Evolutionary conservation across 2,888 invertebrate genomes (phyloP), one percentile per base, ranked within the genome.

Genomic region (Empis stercorea): DNA sequence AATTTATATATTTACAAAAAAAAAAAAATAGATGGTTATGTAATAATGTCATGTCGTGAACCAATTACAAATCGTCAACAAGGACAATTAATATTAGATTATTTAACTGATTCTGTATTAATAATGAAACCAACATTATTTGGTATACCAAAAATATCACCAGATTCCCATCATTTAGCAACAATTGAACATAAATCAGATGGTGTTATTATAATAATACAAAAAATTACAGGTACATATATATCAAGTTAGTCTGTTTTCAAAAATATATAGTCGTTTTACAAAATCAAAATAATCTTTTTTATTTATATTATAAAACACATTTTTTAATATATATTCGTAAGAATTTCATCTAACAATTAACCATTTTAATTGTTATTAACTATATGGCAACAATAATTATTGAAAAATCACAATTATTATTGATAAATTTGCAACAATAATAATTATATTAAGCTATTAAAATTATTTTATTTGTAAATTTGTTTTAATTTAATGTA

Each of bases 31-130:
- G 84, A 82, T 65, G 84, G 85, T 17, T 76, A 79, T 56, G 78
- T 83, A 7, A 73, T 84, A 48, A 72, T 84, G 59, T 78, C 83
- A 61, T 85, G 85, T 61, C 71, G 76, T 51, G 81, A 81, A 60
- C 79, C 80, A 37, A 73, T 79, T 30, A 80, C 78, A 7, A 73
- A 73, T 20, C 71, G 76, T 43, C 73, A 78, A 3, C 78, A 76
- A 1, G 80, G 81, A 1, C 81, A 84, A 64, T 65, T 84, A 34
- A 68, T 82, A 14, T 62, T 84, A 55, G 84, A 85, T 66, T 81
- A 82, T 60, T 68, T 84, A 51, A 84, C 83, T 2, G 84, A 84
- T 62, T 76, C 80, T 2, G 79, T 84, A 17, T 68, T 81, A 15
- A 74, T 76, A 23, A 75, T 76, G 51, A 79, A 78, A 57, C 72